Base-by-base conservation (phyloP, 2,113 vertebrate genomes). In the Engraulis encrasicolus region DNA sequence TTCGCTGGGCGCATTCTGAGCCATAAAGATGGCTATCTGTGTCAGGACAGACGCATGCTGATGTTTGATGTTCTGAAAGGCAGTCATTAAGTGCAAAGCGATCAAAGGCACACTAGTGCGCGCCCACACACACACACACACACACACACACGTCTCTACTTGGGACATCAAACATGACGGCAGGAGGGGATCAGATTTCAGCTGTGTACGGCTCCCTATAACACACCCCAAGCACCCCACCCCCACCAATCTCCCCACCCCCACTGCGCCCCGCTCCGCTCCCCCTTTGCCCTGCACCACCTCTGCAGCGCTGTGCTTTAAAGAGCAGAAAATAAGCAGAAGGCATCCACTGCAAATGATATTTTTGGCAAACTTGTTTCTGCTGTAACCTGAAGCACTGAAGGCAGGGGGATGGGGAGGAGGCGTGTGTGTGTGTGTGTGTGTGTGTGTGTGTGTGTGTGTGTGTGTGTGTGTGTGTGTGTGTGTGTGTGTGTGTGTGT, bases 111-210 rank as follows among this genome's bases (percentile, higher is more conserved):
- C 90, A 91, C n/a, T n/a, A n/a, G n/a, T n/a, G n/a, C n/a, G n/a
- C n/a, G n/a, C n/a, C n/a, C n/a, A n/a, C n/a, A n/a, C n/a, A n/a
- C n/a, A n/a, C n/a, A n/a, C n/a, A n/a, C n/a, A n/a, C n/a, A n/a
- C n/a, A n/a, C n/a, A n/a, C n/a, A n/a, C n/a, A n/a, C n/a, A n/a
- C 91, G 85, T 88, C 91, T 90, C 89, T 7, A 31, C 58, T 66
- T 89, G 82, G 89, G 87, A 95, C 94, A 96, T 95, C 95, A 95
- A 94, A 97, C 94, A 90, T 83, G 87, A 91, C 93, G 93, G 88
- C 89, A 92, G 89, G 89, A 92, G 87, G 85, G 91, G 93, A 92
- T 91, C 93, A 90, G 88, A 92, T 94, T 94, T 93, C 90, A 90
- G 88, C 92, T 84, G 86, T 86, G 90, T 85, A 86, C 23, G 58